Conservation (phyloP, 2,113 vertebrate species). For the Aspiorhynchus laticeps region DNA sequence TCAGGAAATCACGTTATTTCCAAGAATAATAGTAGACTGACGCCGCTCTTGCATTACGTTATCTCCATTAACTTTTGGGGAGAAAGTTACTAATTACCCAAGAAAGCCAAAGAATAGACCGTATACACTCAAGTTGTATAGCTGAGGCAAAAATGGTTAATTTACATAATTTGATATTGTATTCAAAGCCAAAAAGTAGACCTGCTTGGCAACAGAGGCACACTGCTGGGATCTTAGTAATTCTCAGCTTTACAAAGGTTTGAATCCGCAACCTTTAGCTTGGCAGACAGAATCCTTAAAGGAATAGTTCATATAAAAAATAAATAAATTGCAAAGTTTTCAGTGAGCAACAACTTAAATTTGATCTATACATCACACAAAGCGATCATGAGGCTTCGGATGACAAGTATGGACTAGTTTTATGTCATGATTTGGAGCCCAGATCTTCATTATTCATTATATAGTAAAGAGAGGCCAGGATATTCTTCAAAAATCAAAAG, state of each 20-base stretch:
- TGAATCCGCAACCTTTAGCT: background rate
- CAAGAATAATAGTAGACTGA: constrained; percentile 26
- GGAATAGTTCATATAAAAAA: background rate
- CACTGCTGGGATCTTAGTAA: background rate
- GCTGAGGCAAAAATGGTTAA: background rate
- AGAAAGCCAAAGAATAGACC: background rate
- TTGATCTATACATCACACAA: background rate
- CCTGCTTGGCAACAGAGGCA: background rate
- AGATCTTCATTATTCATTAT: background rate
- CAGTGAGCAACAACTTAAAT: background rate
- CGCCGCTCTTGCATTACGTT: background rate
- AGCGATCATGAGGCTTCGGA: background rate
- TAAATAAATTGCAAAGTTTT: background rate
- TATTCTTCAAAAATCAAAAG: background rate
- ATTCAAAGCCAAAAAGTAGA: background rate
- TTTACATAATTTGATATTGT: constrained; percentile 6
- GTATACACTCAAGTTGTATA: background rate
- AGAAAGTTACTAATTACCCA: background rate
- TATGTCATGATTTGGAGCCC: background rate
- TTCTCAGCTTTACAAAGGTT: constrained; percentile 6
- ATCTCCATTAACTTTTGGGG: constrained; percentile 15
- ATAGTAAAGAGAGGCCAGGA: background rate
- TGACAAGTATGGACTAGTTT: background rate
- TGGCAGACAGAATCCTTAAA: background rate
- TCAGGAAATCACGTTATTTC: constrained; percentile 34